Evolutionary conservation across 2,797 vertebrate genomes (phyloP).

Genomic region (Sebastes melanostomus): DNA sequence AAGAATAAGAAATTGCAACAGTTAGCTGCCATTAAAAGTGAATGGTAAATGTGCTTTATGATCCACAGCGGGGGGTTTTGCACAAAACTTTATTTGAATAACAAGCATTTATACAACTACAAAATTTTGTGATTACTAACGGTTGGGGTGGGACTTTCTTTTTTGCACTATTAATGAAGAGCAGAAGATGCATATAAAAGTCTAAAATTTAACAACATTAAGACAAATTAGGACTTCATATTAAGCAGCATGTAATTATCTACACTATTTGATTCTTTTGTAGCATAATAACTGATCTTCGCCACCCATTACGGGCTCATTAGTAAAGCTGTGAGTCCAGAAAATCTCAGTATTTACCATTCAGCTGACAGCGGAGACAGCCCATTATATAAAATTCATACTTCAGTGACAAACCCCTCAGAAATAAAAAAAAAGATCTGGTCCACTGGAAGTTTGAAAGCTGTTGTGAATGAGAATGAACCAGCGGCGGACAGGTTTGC

Average conservation of each 20-base stretch:
- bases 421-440: constrained; percentile 7
- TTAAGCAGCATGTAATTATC: not conserved
- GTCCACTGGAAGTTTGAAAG: constrained; percentile 10
- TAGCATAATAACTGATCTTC: constrained; percentile 6
- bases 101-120: not conserved
- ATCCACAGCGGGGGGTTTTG: not conserved
- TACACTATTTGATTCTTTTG: constrained; percentile 9
- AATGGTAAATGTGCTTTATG: not conserved
- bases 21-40: constrained; percentile 25
- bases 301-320: not conserved
- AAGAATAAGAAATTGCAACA: constrained; percentile 21
- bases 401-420: constrained; percentile 25
- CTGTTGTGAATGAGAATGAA: constrained; percentile 50
- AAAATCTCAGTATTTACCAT: constrained; percentile 24
- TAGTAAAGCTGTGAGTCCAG: not conserved
- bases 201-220: not conserved
- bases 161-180: not conserved
- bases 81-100: constrained; percentile 3
- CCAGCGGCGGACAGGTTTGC: constrained; percentile 31
- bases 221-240: not conserved
- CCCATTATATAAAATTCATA: constrained; percentile 31
- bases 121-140: not conserved
- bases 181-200: not conserved
- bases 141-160: not conserved
- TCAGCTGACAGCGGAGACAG: constrained; percentile 20